Base-by-base conservation (phyloP, 2,888 invertebrate genomes). In the Melipona bicolor region DNA sequence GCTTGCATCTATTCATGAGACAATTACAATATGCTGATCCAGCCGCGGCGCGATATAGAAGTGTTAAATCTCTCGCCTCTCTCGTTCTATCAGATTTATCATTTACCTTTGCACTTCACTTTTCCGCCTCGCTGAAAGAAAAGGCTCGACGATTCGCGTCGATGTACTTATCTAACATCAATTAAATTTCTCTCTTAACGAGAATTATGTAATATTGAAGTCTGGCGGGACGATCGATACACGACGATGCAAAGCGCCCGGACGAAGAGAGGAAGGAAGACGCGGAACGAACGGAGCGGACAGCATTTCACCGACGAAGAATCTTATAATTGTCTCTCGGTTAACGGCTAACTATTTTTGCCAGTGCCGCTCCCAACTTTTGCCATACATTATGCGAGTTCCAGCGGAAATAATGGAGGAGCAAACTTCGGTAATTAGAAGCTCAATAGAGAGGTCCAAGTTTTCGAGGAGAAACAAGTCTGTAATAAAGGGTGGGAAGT, bases 301-400 rank as follows among this genome's bases (percentile, higher is more conserved):
- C 17, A 59, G 19, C 50, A 59, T 43, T 69, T 24, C 65, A 64
- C 52, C 3, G 64, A 68, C 54, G 71, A 64, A 78, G 59, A 49
- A 4, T 15, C 27, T 15, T n/a, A 15, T 64, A 75, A 75, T 81
- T 78, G 74, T 71, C 70, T 49, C 59, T 21, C 19, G 56, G 78
- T 82, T 85, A 77, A 83, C 81, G 70, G 80, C 75, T 62, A 77
- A 86, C 76, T 83, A 82, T 86, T 87, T 89, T 90, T 87, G 75
- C 85, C 78, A 75, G 43, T n/a, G 65, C 76, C 77, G 24, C 11
- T 50, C 27, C 9, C 11, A 84, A 85, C 69, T 85, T 85, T 59
- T 17, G 81, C 50, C 81, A 68, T 85, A 85, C 84, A 78, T 85
- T 85, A 84, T 64, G 54, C 62, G n/a, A 85, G 77, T 78, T 75